Evolutionary conservation across 1,140 invertebrate genomes (phyloP).

Genomic region (Mizuhopecten yessoensis): DNA sequence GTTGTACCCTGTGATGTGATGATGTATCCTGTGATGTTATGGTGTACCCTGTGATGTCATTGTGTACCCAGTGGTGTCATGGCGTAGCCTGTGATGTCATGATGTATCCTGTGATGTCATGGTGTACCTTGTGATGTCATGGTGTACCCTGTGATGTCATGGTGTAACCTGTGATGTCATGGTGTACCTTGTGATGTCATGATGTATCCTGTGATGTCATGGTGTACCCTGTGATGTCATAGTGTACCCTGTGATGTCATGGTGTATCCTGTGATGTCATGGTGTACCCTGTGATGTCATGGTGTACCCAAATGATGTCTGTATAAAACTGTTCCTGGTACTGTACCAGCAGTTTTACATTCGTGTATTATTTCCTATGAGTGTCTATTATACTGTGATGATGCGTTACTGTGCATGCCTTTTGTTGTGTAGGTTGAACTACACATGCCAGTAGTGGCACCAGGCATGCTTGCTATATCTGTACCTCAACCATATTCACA

Average conservation of each 20-base stretch:
- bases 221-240: background rate
- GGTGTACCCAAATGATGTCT: no score
- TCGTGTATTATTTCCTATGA: background rate
- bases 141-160: background rate
- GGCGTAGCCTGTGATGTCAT: no score
- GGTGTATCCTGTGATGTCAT: background rate
- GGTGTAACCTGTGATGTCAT: background rate
- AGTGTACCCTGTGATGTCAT: background rate
- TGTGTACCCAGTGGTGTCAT: no score
- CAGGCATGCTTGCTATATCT: slow-evolving; percentile 30
- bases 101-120: background rate
- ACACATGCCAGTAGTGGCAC: background rate
- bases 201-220: background rate
- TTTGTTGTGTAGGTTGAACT: slow-evolving; percentile 2
- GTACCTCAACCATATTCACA: slow-evolving; percentile 12
- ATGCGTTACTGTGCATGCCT: background rate
- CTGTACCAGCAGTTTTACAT: no score
- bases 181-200: background rate
- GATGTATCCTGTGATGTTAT: background rate
- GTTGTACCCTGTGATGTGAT: background rate
- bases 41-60: no score
- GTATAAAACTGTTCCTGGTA: no score
- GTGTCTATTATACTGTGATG: background rate
- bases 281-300: background rate
- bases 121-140: background rate